Evolutionary conservation across 2,797 vertebrate species (phyloP).

Genomic region (Mareca strepera): DNA sequence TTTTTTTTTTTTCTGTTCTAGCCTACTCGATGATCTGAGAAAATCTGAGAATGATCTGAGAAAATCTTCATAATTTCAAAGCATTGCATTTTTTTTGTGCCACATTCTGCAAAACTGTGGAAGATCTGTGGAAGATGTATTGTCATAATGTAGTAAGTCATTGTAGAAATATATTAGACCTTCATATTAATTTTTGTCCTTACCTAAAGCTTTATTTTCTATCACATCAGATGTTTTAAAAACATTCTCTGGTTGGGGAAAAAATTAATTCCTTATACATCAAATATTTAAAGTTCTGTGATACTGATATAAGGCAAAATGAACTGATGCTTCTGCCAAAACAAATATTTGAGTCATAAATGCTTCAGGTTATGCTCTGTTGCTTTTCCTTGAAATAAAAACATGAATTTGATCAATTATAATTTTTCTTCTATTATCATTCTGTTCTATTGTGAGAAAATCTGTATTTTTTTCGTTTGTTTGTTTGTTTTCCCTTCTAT

Average conservation of each 20-base stretch:
- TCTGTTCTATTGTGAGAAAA: neutral
- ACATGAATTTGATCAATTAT: neutral
- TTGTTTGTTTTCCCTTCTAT: neutral
- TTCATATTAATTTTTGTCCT: neutral
- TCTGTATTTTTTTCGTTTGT: neutral
- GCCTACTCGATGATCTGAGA: neutral
- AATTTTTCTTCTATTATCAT: neutral
- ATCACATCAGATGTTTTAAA: neutral
- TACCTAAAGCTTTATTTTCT: neutral
- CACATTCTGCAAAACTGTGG: neutral
- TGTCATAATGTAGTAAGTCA: neutral
- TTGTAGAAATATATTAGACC: neutral
- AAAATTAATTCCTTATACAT: constrained; percentile 8
- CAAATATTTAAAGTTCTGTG: neutral
- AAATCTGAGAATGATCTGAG: neutral
- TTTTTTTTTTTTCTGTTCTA: neutral
- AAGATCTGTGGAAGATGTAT: neutral
- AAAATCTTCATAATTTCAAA: neutral
- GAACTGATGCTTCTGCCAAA: constrained; percentile 17
- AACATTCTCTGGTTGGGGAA: neutral
- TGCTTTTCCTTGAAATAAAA: constrained; percentile 9
- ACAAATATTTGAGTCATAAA: constrained; percentile 24
- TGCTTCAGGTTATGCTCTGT: neutral
- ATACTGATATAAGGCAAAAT: neutral
- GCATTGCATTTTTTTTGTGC: neutral